Evolutionary conservation across 2,113 vertebrate species (phyloP), one percentile per base, ranked within the genome.

Genomic region (Calyptommatus sinebrachiatus): DNA sequence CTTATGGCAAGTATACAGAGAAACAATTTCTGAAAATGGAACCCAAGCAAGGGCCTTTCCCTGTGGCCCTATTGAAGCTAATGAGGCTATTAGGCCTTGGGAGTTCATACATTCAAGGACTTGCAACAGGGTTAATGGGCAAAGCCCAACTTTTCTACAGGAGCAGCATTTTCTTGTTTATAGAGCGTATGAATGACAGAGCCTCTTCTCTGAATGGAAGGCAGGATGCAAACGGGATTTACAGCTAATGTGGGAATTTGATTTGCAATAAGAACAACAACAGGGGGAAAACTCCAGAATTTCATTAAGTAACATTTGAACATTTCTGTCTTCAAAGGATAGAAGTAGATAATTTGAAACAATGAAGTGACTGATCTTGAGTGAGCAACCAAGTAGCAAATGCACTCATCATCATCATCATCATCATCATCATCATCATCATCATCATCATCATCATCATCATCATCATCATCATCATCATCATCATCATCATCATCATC

Each of bases 1-100:
- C 89, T 88, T 93, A 91, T 93, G 92, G 87, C 82, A 92, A 94
- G 35, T 41, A 95, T 93, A 92, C 90, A 93, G 91, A 91, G 94
- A 85, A 80, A 66, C 88, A 88, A 86, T 85, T 93, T 86, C 93
- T 90, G 89, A 90, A 92, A 92, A 88, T 92, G 89, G 92, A 93
- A 91, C 94, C 92, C 85, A 93, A 92, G 84, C 85, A 87, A 82
- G 0, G 5, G 8, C 91, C 89, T 92, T 90, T 89, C 87, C 89
- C 82, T 88, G 84, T 68, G 65, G 92, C 94, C 83, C 88, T 93
- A 94, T 83, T 92, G 89, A 93, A 87, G 83, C 90, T 92, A 92
- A 93, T 91, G 92, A 93, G 86, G 89, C 63, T 91, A 90, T 91
- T 94, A 92, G 85, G 87, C 82, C 93, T 86, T 63, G 2, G 0